Percentiles rank a stretch among this genome's conserved stretches.
phyloP scores from a whole-genome alignment of 2,797 vertebrate species.

The Gambelia wislizenii region DNA sequence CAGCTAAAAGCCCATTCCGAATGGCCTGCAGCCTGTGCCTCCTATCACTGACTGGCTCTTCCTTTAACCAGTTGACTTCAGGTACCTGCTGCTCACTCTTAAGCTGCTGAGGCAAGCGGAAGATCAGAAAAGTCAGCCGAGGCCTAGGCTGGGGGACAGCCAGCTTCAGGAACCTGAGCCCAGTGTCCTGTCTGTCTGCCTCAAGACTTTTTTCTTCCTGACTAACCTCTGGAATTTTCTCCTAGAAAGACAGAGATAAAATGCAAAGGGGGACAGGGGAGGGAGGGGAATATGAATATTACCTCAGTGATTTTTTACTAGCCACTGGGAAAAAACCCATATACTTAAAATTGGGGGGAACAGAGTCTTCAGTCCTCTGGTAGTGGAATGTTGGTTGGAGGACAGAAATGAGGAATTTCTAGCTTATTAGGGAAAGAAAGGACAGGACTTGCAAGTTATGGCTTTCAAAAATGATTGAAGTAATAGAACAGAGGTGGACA shows the following conservation, averaged over 20 bases:
- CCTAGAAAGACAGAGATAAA: constrained; percentile 38
- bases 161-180: background rate
- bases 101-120: constrained; percentile 57
- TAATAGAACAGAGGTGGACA: background rate
- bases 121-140: constrained; percentile 62
- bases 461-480: background rate
- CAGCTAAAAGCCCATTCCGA: constrained; percentile 59
- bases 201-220: constrained; percentile 1
- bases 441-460: background rate
- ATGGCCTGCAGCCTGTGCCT: constrained; percentile 70
- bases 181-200: background rate
- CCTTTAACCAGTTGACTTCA: background rate
- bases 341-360: background rate
- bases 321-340: background rate
- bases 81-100: constrained; percentile 33
- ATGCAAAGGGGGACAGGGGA: background rate
- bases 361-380: background rate
- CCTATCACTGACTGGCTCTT: constrained; percentile 57
- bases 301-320: background rate
- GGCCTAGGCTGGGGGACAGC: constrained; percentile 10
- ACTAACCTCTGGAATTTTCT: background rate
- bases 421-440: background rate
- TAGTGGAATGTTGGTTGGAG: background rate
- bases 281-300: background rate
- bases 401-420: background rate